Percentiles rank a stretch among this genome's conserved stretches.
phyloP scores from a whole-genome alignment of 1,140 invertebrate species.

The Drosophila hydei region DNA sequence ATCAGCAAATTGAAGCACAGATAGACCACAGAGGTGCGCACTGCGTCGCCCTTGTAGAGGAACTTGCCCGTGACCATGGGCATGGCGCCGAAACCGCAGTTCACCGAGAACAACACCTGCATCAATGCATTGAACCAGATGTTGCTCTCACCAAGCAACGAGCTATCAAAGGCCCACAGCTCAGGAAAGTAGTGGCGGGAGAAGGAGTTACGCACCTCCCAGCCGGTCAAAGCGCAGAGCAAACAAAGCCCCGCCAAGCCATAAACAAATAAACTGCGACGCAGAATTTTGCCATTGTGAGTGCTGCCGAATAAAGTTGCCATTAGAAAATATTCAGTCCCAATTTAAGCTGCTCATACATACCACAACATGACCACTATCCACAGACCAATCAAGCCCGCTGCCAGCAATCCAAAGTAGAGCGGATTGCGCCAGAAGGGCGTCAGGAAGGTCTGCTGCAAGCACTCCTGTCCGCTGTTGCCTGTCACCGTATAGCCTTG shows the following conservation, averaged over 20 bases:
- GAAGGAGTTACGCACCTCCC: constrained; percentile 79
- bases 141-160: constrained; percentile 62
- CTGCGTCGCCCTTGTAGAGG: constrained; percentile 82
- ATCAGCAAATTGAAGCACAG: constrained; percentile 82
- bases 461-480: constrained; percentile 75
- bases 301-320: constrained; percentile 55
- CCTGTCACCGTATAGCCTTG: constrained; percentile 65
- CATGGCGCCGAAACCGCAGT: constrained; percentile 77
- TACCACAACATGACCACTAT: constrained; percentile 83
- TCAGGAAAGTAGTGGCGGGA: constrained; percentile 70
- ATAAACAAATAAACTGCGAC: constrained; percentile 75
- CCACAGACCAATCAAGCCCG: constrained; percentile 78
- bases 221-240: constrained; percentile 73
- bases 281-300: constrained; percentile 75
- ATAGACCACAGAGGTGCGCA: constrained; percentile 81
- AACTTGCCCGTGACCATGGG: constrained; percentile 83
- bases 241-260: constrained; percentile 67
- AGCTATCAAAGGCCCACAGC: constrained; percentile 65
- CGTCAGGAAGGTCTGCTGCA: constrained; percentile 80
- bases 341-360: constrained; percentile 3
- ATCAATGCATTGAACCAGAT: constrained; percentile 83
- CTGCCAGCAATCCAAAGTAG: constrained; percentile 77
- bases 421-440: constrained; percentile 81
- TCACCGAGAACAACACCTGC: constrained; percentile 79
- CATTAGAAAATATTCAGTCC: not conserved